phyloP scores from a whole-genome alignment of 2,888 invertebrate genomes.

The Xylocampa areola region DNA sequence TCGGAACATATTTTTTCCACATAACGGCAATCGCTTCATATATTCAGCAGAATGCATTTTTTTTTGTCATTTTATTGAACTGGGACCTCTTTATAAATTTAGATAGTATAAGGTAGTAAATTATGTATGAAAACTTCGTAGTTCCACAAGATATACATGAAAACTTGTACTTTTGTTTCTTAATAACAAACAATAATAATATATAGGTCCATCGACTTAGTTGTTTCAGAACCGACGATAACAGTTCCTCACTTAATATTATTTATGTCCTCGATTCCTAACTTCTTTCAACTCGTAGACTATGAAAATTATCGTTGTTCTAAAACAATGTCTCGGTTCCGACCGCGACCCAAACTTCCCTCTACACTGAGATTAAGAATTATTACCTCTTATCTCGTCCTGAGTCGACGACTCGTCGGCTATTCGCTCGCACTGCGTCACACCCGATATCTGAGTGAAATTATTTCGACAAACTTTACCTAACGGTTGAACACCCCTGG shows the following conservation, averaged over 20 bases:
- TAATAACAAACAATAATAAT: constrained; percentile 52
- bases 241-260: constrained; percentile 52
- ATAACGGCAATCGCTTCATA: too few species aligned
- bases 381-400: constrained; percentile 83
- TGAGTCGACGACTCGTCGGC: constrained; percentile 83
- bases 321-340: constrained; percentile 70
- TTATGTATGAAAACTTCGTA: constrained; percentile 30
- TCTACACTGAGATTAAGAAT: constrained; percentile 80
- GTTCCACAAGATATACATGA: constrained; percentile 38
- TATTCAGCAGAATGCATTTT: too few species aligned
- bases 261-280: constrained; percentile 59
- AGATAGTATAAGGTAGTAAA: constrained; percentile 15
- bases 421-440: constrained; percentile 73
- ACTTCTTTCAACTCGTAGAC: constrained; percentile 68
- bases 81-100: too few species aligned
- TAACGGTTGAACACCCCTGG: constrained; percentile 76
- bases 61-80: too few species aligned
- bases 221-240: constrained; percentile 36
- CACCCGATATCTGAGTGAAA: constrained; percentile 83
- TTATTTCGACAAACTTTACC: constrained; percentile 86
- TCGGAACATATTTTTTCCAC: too few species aligned
- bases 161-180: constrained; percentile 47
- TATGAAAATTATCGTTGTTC: constrained; percentile 75
- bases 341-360: constrained; percentile 67
- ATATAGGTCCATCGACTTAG: constrained; percentile 48